Percentiles rank a stretch among this genome's conserved stretches.
Conservation (phyloP, 2,888 invertebrate species). For the Pachliopta kotzebuea region DNA sequence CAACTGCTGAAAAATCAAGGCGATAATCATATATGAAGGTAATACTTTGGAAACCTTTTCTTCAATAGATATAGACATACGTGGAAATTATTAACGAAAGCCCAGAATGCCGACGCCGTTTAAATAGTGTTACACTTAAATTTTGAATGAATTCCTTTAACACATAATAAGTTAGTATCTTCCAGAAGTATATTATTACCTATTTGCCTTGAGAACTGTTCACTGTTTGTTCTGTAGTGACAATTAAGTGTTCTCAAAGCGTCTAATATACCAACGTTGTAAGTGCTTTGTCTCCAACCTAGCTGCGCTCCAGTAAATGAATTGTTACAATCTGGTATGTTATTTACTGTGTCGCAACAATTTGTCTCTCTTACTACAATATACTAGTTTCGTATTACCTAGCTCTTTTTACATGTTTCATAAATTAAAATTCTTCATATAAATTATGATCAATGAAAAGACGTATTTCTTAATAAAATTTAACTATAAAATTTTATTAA, state of each 20-base stretch:
- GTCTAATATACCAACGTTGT: conserved; percentile 23
- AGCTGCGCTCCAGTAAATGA: conserved; percentile 17
- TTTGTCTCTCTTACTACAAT: conserved; percentile 8
- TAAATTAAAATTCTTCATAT: not conserved
- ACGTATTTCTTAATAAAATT: too few relatives aligned
- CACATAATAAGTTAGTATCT: not conserved
- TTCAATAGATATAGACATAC: too few relatives aligned
- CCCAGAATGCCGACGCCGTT: too few relatives aligned
- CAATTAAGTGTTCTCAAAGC: conserved; percentile 28
- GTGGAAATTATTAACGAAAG: too few relatives aligned
- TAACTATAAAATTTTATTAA: not conserved
- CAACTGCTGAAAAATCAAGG: too few relatives aligned
- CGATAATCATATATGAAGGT: too few relatives aligned
- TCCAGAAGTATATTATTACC: conserved; percentile 1
- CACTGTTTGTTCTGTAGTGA: conserved; percentile 18
- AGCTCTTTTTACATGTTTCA: not conserved
- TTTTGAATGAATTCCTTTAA: too few relatives aligned
- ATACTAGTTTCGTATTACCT: not conserved
- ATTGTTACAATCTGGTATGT: conserved; percentile 23
- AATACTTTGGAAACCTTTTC: too few relatives aligned
- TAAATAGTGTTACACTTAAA: too few relatives aligned
- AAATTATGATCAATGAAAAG: too few relatives aligned
- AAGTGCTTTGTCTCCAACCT: conserved; percentile 24
- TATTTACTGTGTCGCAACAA: conserved; percentile 20
- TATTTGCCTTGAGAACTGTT: conserved; percentile 5